These are phyloP conservation scores for Parotocinclus haroldoi DNA, from an alignment of 2,797 vertebrate species.

Conservation along the genomic window DNA sequence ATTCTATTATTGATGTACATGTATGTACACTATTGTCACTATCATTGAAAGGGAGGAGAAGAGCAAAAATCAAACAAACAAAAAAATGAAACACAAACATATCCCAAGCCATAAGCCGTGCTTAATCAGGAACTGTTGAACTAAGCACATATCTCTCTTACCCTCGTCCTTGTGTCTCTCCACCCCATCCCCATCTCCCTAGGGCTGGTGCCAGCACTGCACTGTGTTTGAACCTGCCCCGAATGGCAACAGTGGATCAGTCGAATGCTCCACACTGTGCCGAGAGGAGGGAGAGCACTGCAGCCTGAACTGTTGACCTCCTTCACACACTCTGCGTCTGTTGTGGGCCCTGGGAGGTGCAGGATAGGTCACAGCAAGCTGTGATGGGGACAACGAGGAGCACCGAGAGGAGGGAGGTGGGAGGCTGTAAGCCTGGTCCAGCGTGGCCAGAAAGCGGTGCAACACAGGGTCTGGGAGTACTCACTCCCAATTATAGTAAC, in stretches of 20 bases:
- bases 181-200: slow-evolving; percentile 23
- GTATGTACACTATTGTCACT: too few species aligned
- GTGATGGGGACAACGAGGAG: slow-evolving; percentile 44
- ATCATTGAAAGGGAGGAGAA: neutral
- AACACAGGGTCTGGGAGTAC: too few species aligned
- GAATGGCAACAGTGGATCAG: slow-evolving; percentile 78
- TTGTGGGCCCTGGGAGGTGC: slow-evolving; percentile 76
- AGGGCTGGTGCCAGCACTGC: slow-evolving; percentile 66
- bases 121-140: slow-evolving; percentile 75
- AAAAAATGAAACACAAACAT: too few species aligned
- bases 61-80: slow-evolving; percentile 57
- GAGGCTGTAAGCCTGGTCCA: slow-evolving; percentile 11
- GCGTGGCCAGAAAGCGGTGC: too few species aligned
- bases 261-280: slow-evolving; percentile 71
- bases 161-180: slow-evolving; percentile 32
- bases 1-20: too few species aligned
- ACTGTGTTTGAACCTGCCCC: slow-evolving; percentile 77
- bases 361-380: slow-evolving; percentile 76
- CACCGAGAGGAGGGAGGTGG: neutral
- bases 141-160: slow-evolving; percentile 65
- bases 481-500: too few species aligned
- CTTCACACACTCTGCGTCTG: slow-evolving; percentile 79
- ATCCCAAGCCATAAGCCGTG: slow-evolving; percentile 75
- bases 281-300: slow-evolving; percentile 65
- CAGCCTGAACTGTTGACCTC: slow-evolving; percentile 78